phyloP scores from a whole-genome alignment of 2,888 invertebrate genomes.

The Melanchra persicariae region DNA sequence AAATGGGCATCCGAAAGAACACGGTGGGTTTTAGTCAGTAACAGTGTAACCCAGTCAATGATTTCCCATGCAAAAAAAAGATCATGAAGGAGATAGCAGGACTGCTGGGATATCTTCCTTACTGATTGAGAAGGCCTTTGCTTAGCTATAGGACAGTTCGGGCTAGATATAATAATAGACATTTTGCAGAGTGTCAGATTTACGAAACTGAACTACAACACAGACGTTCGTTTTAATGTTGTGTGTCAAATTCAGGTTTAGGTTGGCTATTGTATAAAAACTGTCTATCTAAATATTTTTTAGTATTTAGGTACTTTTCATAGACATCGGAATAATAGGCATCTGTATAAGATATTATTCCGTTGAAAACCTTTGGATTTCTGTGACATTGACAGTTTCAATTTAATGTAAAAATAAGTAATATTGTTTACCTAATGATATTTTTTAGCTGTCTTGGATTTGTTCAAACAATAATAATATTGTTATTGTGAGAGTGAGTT shows the following conservation, averaged over 20 bases:
- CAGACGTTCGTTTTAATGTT: slow-evolving; percentile 3
- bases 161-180: too few species aligned
- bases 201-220: slow-evolving; percentile 13
- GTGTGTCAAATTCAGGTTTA: slow-evolving; percentile 15
- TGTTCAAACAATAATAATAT: background rate
- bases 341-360: background rate
- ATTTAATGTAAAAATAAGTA: background rate
- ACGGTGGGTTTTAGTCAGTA: too few species aligned
- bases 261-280: slow-evolving; percentile 19
- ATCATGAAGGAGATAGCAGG: too few species aligned
- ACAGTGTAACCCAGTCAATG: too few species aligned
- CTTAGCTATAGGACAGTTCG: too few species aligned
- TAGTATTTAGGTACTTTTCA: background rate
- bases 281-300: background rate
- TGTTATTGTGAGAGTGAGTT: too few species aligned
- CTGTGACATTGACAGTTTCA: background rate
- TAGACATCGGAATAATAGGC: background rate
- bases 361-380: background rate
- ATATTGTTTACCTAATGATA: background rate
- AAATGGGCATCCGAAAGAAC: too few species aligned
- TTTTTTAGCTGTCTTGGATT: background rate
- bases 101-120: too few species aligned
- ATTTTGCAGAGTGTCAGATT: background rate
- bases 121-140: too few species aligned
- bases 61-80: too few species aligned